These are phyloP conservation scores for Agrotis clavis DNA, from an alignment of 2,888 invertebrate genomes.

Conservation along the genomic window DNA sequence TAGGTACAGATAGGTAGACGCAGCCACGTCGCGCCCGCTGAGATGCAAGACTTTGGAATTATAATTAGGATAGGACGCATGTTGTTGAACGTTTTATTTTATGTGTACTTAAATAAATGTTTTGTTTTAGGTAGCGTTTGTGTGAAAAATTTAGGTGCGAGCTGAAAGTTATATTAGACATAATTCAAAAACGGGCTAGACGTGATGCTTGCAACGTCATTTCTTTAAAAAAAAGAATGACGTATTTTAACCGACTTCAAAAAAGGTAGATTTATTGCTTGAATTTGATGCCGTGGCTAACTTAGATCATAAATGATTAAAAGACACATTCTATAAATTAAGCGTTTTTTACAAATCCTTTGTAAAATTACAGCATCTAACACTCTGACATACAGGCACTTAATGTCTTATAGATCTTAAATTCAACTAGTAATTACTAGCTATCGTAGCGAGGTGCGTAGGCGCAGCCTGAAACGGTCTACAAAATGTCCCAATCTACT, in stretches of 20 bases:
- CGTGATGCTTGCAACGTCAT: too few species aligned
- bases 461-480: not conserved
- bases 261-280: too few species aligned
- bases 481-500: constrained; percentile 1
- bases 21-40: constrained; percentile 56
- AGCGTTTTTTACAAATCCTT: not conserved
- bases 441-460: not conserved
- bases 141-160: not conserved
- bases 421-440: constrained; percentile 5
- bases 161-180: not conserved
- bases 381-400: not conserved
- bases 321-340: too few species aligned
- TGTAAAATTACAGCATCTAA: not conserved
- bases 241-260: too few species aligned
- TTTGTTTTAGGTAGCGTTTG: constrained; percentile 11
- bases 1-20: constrained; percentile 59
- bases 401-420: constrained; percentile 1
- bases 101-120: constrained; percentile 21
- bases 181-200: too few species aligned
- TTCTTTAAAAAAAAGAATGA: too few species aligned
- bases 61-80: constrained; percentile 66
- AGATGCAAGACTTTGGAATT: constrained; percentile 65
- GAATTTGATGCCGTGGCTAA: too few species aligned
- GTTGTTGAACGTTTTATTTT: constrained; percentile 37
- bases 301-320: too few species aligned